Conservation (phyloP, 2,797 vertebrate genomes). For the Coregonus suidteri region DNA sequence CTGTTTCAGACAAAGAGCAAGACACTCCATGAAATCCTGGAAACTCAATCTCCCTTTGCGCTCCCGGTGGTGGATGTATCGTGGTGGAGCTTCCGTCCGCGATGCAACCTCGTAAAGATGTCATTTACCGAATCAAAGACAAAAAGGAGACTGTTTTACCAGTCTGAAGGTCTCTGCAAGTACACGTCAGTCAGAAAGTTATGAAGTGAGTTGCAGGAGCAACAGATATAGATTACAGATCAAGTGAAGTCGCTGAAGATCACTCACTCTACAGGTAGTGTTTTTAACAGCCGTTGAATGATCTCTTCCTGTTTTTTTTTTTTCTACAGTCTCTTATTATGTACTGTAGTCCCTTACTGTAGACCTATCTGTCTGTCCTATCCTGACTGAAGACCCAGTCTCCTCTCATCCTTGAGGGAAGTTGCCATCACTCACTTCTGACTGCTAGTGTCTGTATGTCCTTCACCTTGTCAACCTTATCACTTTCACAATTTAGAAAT, state of each 20-base stretch:
- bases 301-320: slow-evolving; percentile 62
- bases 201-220: slow-evolving; percentile 21
- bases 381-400: slow-evolving; percentile 60
- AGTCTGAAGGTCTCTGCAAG: slow-evolving; percentile 48
- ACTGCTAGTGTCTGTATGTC: slow-evolving; percentile 59
- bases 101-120: slow-evolving; percentile 71
- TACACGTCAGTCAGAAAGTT: slow-evolving; percentile 43
- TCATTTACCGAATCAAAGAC: slow-evolving; percentile 69
- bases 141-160: slow-evolving; percentile 62
- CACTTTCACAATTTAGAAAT: slow-evolving; percentile 47
- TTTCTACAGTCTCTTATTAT: slow-evolving; percentile 51
- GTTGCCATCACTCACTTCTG: slow-evolving; percentile 64
- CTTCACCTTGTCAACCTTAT: slow-evolving; percentile 68
- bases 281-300: slow-evolving; percentile 64
- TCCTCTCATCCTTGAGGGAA: slow-evolving; percentile 60
- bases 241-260: slow-evolving; percentile 57
- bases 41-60: slow-evolving; percentile 64
- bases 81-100: slow-evolving; percentile 56
- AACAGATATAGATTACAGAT: slow-evolving; percentile 59
- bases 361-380: slow-evolving; percentile 66
- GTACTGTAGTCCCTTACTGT: slow-evolving; percentile 56
- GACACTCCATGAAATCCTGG: slow-evolving; percentile 61
- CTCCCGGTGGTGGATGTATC: slow-evolving; percentile 66
- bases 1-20: slow-evolving; percentile 56
- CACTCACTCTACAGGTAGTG: slow-evolving; percentile 45